Conservation (phyloP, 2,113 vertebrate species). For the Silurus asotus region DNA sequence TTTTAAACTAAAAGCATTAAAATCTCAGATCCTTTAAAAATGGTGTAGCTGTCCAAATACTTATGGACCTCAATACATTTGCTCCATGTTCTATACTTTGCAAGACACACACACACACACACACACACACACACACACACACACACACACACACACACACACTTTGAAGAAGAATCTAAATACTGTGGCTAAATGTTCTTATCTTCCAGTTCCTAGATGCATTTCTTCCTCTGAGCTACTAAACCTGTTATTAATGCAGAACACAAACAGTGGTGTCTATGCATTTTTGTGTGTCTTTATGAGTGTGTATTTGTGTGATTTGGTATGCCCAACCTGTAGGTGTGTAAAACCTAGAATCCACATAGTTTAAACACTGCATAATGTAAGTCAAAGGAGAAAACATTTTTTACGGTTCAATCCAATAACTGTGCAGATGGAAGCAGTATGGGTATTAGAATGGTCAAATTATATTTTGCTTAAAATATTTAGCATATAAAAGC, state of each 20-base stretch:
- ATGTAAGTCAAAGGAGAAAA: constrained; percentile 30
- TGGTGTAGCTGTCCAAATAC: no score
- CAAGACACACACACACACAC: background rate
- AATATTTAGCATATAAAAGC: background rate
- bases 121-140: background rate
- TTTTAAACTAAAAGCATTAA: no score
- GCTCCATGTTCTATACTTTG: constrained; percentile 4
- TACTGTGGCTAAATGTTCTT: constrained; percentile 42
- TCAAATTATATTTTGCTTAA: background rate
- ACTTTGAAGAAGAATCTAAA: constrained; percentile 43
- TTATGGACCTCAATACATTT: background rate
- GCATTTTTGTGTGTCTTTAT: background rate
- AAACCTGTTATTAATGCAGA: constrained; percentile 38
- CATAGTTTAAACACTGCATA: constrained; percentile 37
- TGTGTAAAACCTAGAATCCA: constrained; percentile 7
- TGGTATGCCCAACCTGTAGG: background rate
- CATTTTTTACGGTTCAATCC: constrained; percentile 2
- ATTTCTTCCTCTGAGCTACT: constrained; percentile 31
- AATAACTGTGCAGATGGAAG: constrained; percentile 41
- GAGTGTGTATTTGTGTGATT: background rate
- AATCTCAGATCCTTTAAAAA: no score
- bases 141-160: constrained; percentile 4
- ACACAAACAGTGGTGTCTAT: background rate
- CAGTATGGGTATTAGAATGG: background rate
- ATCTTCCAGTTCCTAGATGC: constrained; percentile 39